Evolutionary conservation across 2,113 vertebrate genomes (phyloP).

Genomic region (Takifugu flavidus): DNA sequence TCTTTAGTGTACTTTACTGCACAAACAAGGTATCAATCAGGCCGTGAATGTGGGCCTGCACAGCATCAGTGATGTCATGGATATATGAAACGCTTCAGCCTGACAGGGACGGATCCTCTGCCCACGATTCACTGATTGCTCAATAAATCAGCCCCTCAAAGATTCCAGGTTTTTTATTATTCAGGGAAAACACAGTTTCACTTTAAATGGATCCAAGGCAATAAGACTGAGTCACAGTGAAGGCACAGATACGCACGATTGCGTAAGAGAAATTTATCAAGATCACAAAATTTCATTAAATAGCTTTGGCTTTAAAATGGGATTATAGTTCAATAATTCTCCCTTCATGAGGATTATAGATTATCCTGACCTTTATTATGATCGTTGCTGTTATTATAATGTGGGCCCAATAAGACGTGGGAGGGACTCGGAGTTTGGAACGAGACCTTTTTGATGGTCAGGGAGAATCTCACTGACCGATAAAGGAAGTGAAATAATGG

Average conservation of each 20-base stretch:
- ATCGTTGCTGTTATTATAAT: no score
- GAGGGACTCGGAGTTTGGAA: no score
- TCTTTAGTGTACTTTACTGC: conserved; percentile 32
- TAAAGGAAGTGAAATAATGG: no score
- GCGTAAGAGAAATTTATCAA: no score
- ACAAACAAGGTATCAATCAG: conserved; percentile 49
- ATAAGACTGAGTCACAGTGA: not conserved
- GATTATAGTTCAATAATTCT: no score
- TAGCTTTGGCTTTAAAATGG: no score
- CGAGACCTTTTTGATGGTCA: no score
- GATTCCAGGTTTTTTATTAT: not conserved
- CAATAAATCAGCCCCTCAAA: conserved; percentile 5
- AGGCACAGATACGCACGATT: not conserved
- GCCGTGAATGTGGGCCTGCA: conserved; percentile 13
- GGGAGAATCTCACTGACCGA: no score
- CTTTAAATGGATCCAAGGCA: conserved; percentile 7
- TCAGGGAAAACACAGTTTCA: not conserved
- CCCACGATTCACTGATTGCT: conserved; percentile 6
- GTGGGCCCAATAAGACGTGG: no score
- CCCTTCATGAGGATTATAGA: no score
- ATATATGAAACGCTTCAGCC: conserved; percentile 17
- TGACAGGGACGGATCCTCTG: conserved; percentile 15
- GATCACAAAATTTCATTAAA: no score
- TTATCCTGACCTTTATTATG: no score
- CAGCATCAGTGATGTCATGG: conserved; percentile 4